These are phyloP conservation scores for Hypomecis punctinalis DNA, from an alignment of 2,888 invertebrate species.

Conservation along the genomic window DNA sequence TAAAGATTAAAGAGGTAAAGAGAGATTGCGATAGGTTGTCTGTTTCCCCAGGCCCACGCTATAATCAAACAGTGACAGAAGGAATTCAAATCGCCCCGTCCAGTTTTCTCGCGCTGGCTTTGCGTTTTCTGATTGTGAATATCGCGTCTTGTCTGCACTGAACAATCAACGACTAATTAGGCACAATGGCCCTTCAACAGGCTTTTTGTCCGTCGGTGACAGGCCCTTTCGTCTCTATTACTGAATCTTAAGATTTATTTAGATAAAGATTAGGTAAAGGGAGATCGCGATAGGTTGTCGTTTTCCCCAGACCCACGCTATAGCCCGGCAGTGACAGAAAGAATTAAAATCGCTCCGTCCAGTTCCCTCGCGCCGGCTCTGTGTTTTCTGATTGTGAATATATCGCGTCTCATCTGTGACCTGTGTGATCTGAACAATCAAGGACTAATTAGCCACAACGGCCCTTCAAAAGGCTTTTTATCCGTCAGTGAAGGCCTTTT, in stretches of 20 bases:
- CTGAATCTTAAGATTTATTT: too few species aligned
- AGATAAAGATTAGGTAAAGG: too few species aligned
- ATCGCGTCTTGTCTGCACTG: constrained; percentile 59
- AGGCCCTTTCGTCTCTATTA: neutral
- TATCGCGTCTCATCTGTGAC: too few species aligned
- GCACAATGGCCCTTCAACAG: constrained; percentile 1
- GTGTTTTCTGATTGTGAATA: constrained; percentile 54
- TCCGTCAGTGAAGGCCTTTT: too few species aligned
- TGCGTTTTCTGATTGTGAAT: constrained; percentile 53
- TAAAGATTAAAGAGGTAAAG: too few species aligned
- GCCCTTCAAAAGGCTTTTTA: constrained; percentile 5
- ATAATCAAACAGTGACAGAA: constrained; percentile 89
- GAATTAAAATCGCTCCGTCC: constrained; percentile 91
- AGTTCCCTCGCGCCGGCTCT: constrained; percentile 87
- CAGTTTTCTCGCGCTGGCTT: constrained; percentile 88
- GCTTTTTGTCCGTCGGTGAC: constrained; percentile 1
- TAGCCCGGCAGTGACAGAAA: constrained; percentile 89
- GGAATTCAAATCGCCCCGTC: constrained; percentile 91
- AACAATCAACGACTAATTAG: constrained; percentile 18
- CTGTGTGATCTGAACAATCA: constrained; percentile 58
- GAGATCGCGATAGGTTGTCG: too few species aligned
- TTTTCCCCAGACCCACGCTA: constrained; percentile 89
- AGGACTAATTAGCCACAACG: constrained; percentile 6
- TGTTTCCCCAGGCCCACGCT: constrained; percentile 88
- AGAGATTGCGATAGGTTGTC: too few species aligned